Base-by-base conservation (phyloP, 2,888 invertebrate species). In the Xestia rhomboidea region DNA sequence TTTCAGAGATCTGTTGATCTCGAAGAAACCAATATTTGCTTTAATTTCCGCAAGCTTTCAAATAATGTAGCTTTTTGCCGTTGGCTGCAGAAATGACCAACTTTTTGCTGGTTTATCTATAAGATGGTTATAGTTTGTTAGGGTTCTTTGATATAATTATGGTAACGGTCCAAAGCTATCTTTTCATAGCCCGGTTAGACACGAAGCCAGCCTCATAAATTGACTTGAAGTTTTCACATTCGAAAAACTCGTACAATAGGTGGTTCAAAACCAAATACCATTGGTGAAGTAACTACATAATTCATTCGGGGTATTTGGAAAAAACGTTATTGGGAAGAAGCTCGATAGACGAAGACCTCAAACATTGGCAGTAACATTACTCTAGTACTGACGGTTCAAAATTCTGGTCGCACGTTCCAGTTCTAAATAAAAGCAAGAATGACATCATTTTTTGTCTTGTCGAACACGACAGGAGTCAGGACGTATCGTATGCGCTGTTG, bases 401-500 rank as follows among this genome's bases (percentile, higher is more conserved):
- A 73, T 27, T 46, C 75, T 38, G n/a, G 24, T 51, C 7, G 7
- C 38, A 27, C 24, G 6, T 34, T 73, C 74, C 6, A 74, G n/a
- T 34, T n/a, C 15, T 44, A 46, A 72, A 18, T 51, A 38, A 49
- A 72, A 72, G 38, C 21, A 7, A 38, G 21, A 73, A 49, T 38
- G 24, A 11, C 27, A 7, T 38, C 24, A n/a, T 63, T 44, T 49
- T 34, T 63, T 54, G n/a, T 34, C 63, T 51, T 51, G 41, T 62
- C 18, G 11, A 46, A 30, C 13, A 38, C 10, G 38, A 77, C 27
- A 41, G n/a, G n/a, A 34, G 6, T 4, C 13, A 46, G 74, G 21
- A 74, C 21, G 21, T 70, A 63, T 70, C 46, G 18, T 41, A n/a
- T 64, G 75, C n/a, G 44, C 15, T 51, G 57, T 15, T 27, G 30